Base-by-base conservation (phyloP, 1,140 invertebrate species). In the Orchesella cincta region DNA sequence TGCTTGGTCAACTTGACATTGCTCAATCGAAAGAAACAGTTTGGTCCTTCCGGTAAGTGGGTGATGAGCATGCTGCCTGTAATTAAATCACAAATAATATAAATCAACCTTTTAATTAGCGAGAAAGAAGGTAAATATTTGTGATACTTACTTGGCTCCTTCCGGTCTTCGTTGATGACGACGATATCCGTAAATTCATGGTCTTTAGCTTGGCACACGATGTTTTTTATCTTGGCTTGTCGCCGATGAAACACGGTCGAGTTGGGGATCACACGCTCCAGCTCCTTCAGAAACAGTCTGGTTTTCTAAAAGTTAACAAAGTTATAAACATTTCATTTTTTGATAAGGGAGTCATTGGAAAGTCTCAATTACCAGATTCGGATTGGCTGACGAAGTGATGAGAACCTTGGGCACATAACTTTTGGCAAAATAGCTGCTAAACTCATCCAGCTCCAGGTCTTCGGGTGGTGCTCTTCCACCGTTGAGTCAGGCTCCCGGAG, bases 11-110 rank as follows among this genome's bases (percentile, higher is more conserved):
- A 89, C 86, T 92, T 93, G 8, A 94, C 92, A 85, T 94, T 95
- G 76, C 90, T 93, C 0, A 83, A 80, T 83, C 90, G 90, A 79
- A 93, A 98, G 84, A 95, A 88, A 33, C 96, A 95, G 0, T 98
- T 99, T 1, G 98, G 98, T 1, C 98, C 98, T 83, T 95, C 90
- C 0, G 98, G 98, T 76, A 99, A 88, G 87, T 99, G 97, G 81
- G 95, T 92, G 0, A 99, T 86, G 29, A 98, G 85, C 83, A 99
- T 88, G 20, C 94, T 96, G 88, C 97, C 90, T 86, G 81, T 79
- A 78, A 78, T 79, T n/a, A n/a, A n/a, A n/a, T n/a, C n/a, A n/a
- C n/a, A n/a, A n/a, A n/a, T n/a, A n/a, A n/a, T n/a, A n/a, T n/a
- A n/a, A n/a, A n/a, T n/a, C n/a, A n/a, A n/a, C n/a, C n/a, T n/a